Evolutionary conservation across 2,113 vertebrate species (phyloP), one percentile per base, ranked within the genome.

Genomic region (Taurulus bubalis): DNA sequence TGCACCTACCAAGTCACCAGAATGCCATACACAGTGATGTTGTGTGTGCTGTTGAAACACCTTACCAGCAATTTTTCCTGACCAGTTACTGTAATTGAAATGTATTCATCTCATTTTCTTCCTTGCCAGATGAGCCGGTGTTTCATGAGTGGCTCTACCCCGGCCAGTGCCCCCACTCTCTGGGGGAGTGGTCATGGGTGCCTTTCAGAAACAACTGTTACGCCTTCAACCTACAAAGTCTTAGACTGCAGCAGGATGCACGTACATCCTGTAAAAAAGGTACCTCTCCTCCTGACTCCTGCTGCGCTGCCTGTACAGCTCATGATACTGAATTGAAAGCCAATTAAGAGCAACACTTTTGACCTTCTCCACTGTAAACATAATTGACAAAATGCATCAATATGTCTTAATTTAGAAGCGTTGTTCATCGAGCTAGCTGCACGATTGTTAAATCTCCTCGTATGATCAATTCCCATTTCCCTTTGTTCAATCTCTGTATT

Each of bases 151-250:
- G 96, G 95, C 94, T 79, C 60, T 96, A 95, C 88, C 94, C 92
- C 0, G 98, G 97, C 60, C 95, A 95, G 71, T 99, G 98, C 77
- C 97, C 98, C 3, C 95, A 95, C 63, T 90, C 95, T 0, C 45
- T 98, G 82, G 96, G 95, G 0, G 95, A 97, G 71, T 98, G 97
- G 0, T 92, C 96, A 0, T 99, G 98, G 98, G 94, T 99, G 73
- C 94, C 98, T 16, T 99, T 99, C 91, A 95, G 97, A 81, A 96
- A 98, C 85, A 90, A 97, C 84, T 99, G 98, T 77, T 99, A 99
- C 76, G 95, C 97, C 26, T 99, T 99, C 92, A 96, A 99, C 93
- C 95, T 97, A 94, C 96, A 99, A 85, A 93, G 93, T 71, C 92
- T 95, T 2, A 87, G 94, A 71, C 94, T 95, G 34, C 96, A 96